phyloP scores from a whole-genome alignment of 2,888 invertebrate species.

The Philhelius pedissequus region DNA sequence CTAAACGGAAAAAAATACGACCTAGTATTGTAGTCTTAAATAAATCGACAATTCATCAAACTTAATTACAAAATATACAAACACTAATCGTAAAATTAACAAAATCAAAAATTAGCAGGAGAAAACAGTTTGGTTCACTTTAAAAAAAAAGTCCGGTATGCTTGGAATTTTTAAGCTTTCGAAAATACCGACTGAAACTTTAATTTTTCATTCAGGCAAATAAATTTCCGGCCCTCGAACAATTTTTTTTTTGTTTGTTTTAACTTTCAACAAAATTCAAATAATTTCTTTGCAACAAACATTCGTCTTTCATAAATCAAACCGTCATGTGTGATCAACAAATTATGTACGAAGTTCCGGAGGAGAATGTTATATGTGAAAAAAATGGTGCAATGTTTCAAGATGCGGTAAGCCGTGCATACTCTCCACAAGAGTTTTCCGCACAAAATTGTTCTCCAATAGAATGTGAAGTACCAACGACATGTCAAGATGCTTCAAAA shows the following conservation, averaged over 20 bases:
- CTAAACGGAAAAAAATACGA: too few species aligned
- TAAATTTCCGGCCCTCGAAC: neutral
- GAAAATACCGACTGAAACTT: neutral
- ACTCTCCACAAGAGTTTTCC: slow-evolving; percentile 64
- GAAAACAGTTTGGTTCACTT: neutral
- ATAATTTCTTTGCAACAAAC: neutral
- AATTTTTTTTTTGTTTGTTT: neutral
- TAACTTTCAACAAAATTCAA: neutral
- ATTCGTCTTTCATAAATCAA: neutral
- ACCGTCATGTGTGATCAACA: slow-evolving; percentile 14
- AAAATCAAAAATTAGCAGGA: too few species aligned
- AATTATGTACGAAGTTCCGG: slow-evolving; percentile 28
- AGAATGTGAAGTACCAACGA: slow-evolving; percentile 71
- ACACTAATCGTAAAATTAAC: too few species aligned
- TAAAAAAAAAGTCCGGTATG: neutral
- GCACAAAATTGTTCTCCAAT: slow-evolving; percentile 3
- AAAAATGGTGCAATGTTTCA: neutral
- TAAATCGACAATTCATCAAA: too few species aligned
- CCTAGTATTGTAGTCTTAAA: too few species aligned
- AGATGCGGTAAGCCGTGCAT: neutral
- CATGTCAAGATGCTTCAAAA: slow-evolving; percentile 70
- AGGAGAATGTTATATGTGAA: slow-evolving; percentile 9
- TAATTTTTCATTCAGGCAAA: slow-evolving; percentile 18
- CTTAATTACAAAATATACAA: too few species aligned
- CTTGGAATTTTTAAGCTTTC: neutral